Percentiles rank a stretch among this genome's conserved stretches.
These are phyloP conservation scores for Holocentrus rufus DNA, from an alignment of 2,797 vertebrate genomes.

Conservation along the genomic window DNA sequence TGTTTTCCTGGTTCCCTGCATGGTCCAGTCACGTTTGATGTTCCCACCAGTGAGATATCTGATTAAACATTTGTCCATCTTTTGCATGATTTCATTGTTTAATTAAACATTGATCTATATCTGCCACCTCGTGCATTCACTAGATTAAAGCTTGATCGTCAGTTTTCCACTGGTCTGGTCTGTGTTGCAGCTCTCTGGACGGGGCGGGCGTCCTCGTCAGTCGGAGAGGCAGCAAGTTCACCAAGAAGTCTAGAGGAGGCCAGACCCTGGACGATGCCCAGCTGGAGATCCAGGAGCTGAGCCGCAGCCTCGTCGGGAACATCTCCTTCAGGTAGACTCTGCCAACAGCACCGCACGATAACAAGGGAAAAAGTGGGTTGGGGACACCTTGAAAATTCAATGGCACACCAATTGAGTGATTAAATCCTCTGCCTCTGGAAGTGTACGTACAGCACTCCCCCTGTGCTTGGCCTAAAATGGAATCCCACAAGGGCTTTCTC, in stretches of 20 bases:
- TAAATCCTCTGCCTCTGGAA: too few species aligned
- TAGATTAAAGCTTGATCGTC: neutral
- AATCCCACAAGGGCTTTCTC: too few species aligned
- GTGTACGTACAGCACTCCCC: too few species aligned
- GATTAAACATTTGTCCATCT: neutral
- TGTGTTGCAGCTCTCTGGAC: constrained; percentile 35
- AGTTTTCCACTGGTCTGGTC: neutral
- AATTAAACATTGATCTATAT: neutral
- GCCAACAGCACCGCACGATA: neutral
- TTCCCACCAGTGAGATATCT: neutral
- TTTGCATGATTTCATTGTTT: neutral
- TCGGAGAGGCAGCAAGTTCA: constrained; percentile 41
- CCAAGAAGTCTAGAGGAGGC: constrained; percentile 45
- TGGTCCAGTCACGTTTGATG: too few species aligned
- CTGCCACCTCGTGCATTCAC: neutral
- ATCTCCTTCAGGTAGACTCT: constrained; percentile 57
- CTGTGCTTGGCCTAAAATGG: too few species aligned
- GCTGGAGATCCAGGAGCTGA: constrained; percentile 22
- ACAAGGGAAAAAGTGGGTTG: neutral
- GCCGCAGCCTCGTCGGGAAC: constrained; percentile 45
- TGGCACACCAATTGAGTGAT: too few species aligned
- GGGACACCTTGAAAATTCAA: neutral
- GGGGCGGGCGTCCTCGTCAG: neutral
- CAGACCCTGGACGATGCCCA: constrained; percentile 68
- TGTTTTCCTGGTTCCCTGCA: neutral